Conservation (phyloP, 2,888 invertebrate species). For the Macrosoma leucophasiata region DNA sequence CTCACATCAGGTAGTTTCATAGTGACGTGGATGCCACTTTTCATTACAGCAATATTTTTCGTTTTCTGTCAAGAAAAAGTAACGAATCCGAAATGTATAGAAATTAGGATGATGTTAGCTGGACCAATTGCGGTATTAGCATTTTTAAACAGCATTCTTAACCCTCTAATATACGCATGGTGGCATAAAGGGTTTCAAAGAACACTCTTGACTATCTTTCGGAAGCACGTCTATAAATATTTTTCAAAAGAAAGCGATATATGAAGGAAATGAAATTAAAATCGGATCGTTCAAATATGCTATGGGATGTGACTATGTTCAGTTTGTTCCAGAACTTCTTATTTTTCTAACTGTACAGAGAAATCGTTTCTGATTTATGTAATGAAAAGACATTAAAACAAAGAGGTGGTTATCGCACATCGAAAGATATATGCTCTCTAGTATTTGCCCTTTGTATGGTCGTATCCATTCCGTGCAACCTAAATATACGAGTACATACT, state of each 20-base stretch:
- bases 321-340: too few relatives aligned
- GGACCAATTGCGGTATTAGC: constrained; percentile 77
- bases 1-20: constrained; percentile 78
- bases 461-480: too few relatives aligned
- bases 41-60: constrained; percentile 72
- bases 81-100: constrained; percentile 61
- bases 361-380: too few relatives aligned
- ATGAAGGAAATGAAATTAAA: too few relatives aligned
- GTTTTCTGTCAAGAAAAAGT: constrained; percentile 68
- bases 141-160: constrained; percentile 76
- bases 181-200: constrained; percentile 81
- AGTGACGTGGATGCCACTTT: constrained; percentile 79
- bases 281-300: too few relatives aligned
- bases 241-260: constrained; percentile 5
- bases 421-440: too few relatives aligned
- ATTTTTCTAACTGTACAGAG: too few relatives aligned
- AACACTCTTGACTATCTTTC: constrained; percentile 51
- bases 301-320: too few relatives aligned
- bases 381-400: too few relatives aligned
- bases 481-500: too few relatives aligned
- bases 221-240: constrained; percentile 27
- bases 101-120: constrained; percentile 65
- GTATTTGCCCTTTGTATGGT: too few relatives aligned
- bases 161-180: constrained; percentile 82
- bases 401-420: too few relatives aligned